A percentile compares a stretch with the other conserved stretches of the same genome.
These are phyloP conservation scores for Physella acuta DNA, from an alignment of 1,140 invertebrate genomes.

Conservation along the genomic window DNA sequence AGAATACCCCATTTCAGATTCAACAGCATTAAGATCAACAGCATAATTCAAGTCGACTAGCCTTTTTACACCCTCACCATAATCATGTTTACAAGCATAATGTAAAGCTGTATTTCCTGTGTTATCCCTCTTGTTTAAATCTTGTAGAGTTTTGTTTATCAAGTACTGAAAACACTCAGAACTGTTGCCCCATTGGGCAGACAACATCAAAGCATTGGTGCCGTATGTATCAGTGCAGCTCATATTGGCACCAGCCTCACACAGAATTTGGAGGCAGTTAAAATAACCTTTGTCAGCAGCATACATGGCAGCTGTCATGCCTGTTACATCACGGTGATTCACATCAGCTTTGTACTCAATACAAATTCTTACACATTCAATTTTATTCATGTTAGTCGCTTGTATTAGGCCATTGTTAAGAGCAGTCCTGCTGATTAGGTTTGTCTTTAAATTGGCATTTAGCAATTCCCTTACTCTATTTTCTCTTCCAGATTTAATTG, in stretches of 20 bases:
- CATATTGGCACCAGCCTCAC: not conserved
- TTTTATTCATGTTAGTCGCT: not conserved
- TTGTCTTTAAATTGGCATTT: too few relatives aligned
- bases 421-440: not conserved
- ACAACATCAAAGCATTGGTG: conserved; percentile 1
- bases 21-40: conserved; percentile 6
- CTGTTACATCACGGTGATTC: not conserved
- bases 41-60: not conserved
- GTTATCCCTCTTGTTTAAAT: conserved; percentile 2
- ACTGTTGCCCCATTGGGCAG: not conserved
- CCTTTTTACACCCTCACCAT: not conserved
- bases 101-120: conserved; percentile 11
- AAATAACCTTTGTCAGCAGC: not conserved
- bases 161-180: conserved; percentile 7
- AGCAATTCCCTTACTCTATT: too few relatives aligned
- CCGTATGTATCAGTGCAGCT: not conserved
- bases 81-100: not conserved
- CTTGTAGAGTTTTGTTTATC: not conserved
- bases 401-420: not conserved
- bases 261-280: not conserved
- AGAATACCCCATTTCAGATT: conserved; percentile 4
- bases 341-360: conserved; percentile 5
- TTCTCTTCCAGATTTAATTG: too few relatives aligned
- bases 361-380: not conserved
- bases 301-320: conserved; percentile 16